Percentiles rank a stretch among this genome's conserved stretches.
Conservation (phyloP, 2,888 invertebrate genomes). For the Volucella zonaria region DNA sequence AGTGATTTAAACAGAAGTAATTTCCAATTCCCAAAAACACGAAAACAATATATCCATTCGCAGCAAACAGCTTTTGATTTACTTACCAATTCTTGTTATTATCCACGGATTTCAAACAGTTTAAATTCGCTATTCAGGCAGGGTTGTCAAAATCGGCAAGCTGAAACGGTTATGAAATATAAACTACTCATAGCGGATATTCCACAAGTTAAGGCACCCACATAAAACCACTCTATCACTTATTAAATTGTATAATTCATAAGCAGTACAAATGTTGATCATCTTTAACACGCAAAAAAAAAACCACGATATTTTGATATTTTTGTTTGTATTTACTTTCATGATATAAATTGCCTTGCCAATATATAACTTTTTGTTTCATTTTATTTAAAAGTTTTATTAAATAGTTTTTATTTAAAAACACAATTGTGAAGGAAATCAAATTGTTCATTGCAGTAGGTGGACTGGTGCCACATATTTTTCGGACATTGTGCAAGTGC, state of each 20-base stretch:
- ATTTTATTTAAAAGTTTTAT: not conserved
- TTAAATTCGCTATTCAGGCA: constrained; percentile 75
- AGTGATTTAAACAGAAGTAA: constrained; percentile 1
- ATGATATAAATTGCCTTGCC: too few species aligned
- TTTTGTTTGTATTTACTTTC: too few species aligned
- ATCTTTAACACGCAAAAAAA: too few species aligned
- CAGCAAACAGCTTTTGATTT: constrained; percentile 79
- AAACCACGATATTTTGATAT: too few species aligned
- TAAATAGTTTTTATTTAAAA: not conserved
- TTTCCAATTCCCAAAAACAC: constrained; percentile 74
- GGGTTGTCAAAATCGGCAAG: constrained; percentile 65
- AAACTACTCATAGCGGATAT: constrained; percentile 65
- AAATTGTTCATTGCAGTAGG: constrained; percentile 31
- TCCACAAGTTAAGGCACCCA: constrained; percentile 31
- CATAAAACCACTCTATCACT: too few species aligned
- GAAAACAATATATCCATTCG: constrained; percentile 73
- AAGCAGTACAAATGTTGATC: too few species aligned
- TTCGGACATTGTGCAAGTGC: constrained; percentile 6
- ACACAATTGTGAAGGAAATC: constrained; percentile 5
- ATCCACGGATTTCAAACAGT: constrained; percentile 44
- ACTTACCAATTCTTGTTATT: constrained; percentile 76
- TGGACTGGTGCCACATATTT: not conserved
- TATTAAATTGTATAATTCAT: too few species aligned
- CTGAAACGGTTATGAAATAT: constrained; percentile 68
- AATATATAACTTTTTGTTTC: not conserved